Evolutionary conservation across 1,140 invertebrate genomes (phyloP), one percentile per base, ranked within the genome.

Genomic region (Cherax quadricarinatus): DNA sequence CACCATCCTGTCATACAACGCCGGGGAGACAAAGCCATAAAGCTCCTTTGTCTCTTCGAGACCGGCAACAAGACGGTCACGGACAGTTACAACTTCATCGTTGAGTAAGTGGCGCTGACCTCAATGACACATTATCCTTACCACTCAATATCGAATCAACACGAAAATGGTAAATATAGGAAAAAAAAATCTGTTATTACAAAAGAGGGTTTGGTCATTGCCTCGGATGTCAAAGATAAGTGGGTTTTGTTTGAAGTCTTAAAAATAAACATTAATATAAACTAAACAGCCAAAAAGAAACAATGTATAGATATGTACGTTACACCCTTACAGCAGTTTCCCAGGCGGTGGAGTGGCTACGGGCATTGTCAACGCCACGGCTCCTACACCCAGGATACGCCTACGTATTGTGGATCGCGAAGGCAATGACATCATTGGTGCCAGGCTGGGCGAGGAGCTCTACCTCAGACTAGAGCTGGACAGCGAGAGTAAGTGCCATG

Each of bases 1-100:
- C 95, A 96, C 87, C 96, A 96, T 94, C 96, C 96, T 2, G 95
- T 96, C 84, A 96, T 96, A 48, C 96, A 96, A 92, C 94, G 96
- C 80, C 94, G 96, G 30, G 96, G 96, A 4, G 96, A 96, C 94
- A 94, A 96, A 82, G 95, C 96, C 5, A 95, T 96, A 41, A 95
- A 95, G 93, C 94, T 96, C 0, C 95, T 96, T 16, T 96, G 96
- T 91, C 94, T 95, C 2, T 94, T 96, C 73, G 95, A 95, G 66
- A 94, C 95, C 57, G 94, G 90, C 73, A 95, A 95, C 94, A 96
- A 96, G 86, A 95, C 95, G 3, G 93, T 95, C 14, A 94, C 93
- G n/a, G 95, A 94, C 91, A 94, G 94, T 9, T 95, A 94, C 89
- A 94, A 94, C 83, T 94, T 95, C 51, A 49, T 95, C 6, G 92